Base-by-base conservation (phyloP, 2,797 vertebrate genomes). In the Discoglossus pictus region DNA sequence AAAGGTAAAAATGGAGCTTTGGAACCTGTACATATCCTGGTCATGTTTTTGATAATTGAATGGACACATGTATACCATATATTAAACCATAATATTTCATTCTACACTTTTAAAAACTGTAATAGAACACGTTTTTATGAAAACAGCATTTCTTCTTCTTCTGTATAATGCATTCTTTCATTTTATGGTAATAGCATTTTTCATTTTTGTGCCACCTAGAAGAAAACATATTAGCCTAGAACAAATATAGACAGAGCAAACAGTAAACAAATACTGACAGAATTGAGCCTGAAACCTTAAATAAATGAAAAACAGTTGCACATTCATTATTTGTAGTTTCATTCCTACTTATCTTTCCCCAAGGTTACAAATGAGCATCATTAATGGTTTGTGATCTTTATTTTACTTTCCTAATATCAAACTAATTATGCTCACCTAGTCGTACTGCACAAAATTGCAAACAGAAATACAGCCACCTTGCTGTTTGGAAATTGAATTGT, bases 371-470 rank as follows among this genome's bases (percentile, higher is more conserved):
- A 61, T 68, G 47, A 53, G 39, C 65, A 44, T 61, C 21, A 17
- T 53, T 68, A 68, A 68, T 52, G 47, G 24, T 46, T 54, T 46
- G 25, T 18, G 38, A 61, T 61, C 18, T n/a, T 68, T 51, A 43
- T 52, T 58, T 58, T 48, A 39, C 54, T 51, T 24, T 61, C 53
- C 27, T 46, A 46, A 61, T 53, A 69, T 48, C 48, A 48, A 18
- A 46, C 38, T 69, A 62, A 69, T 69, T 61, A 54, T 35, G 20
- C 39, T 61, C 48, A 47, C 50, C 39, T 54, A 47, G 50, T n/a
- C 61, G 39, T 56, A 36, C 31, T 44, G 40, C 10, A 54, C 38
- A 61, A 53, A 54, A 31, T 20, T 50, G 25, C 44, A 38, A 46
- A 23, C 21, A 47, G 31, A 47, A 47, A 46, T 31, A 4, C 27